Evolutionary conservation across 2,888 invertebrate species (phyloP), one percentile per base, ranked within the genome.

Genomic region (Nephrotoma flavescens): DNA sequence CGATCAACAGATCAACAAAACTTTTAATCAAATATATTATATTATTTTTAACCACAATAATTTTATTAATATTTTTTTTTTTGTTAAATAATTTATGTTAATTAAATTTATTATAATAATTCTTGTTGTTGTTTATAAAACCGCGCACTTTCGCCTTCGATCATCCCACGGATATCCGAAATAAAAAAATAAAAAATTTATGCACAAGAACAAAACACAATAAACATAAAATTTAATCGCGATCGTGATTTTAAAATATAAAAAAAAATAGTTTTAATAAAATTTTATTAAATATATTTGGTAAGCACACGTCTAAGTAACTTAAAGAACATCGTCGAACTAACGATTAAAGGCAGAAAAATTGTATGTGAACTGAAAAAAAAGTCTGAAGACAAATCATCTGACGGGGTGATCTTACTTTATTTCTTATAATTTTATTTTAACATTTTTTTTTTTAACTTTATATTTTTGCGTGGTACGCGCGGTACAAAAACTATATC

Each of bases 81-180:
- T 5, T 71, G 31, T 12, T 9, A 19, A 71, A 31, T 71, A 31
- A 31, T 71, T 71, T 71, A 71, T 71, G 71, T 31, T 71, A 71
- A 71, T 71, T 71, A 71, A 71, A 31, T 71, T 19, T 9, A 31
- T 31, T 31, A 31, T 31, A 31, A 31, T 31, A 31, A 31, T 31
- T 31, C 31, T 31, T 71, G 9, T 71, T 71, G 71, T 71, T 71
- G 71, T 71, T 71, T 9, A 71, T 11, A 12, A 41, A 42, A 84
- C 84, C 84, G 84, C 84, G 42, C 84, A 84, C 84, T 84, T 84
- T 84, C 84, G 84, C 84, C 84, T 84, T 84, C 84, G 84, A 84
- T 84, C 84, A 84, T 84, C 84, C 84, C 84, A 84, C 84, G 84
- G 84, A 84, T 84, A 84, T 84, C 84, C 84, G 84, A 84, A 84